Base-by-base conservation (phyloP, 2,113 vertebrate species). In the Megalops atlanticus region DNA sequence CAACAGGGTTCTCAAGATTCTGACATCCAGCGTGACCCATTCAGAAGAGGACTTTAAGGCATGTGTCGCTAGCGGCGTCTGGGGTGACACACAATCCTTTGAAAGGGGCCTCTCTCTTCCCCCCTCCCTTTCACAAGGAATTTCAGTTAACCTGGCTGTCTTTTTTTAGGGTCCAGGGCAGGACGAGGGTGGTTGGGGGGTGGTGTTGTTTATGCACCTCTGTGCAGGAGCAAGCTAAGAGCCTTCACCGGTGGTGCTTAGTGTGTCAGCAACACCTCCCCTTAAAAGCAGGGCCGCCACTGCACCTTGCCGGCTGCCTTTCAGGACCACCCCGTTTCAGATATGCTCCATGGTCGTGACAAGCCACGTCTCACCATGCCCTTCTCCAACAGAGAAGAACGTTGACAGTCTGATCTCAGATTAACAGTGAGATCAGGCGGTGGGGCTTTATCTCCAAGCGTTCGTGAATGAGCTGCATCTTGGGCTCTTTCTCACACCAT, bases 321-420 rank as follows among this genome's bases (percentile, higher is more conserved):
- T 2, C 12, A n/a, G 8, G 3, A 8, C 6, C 40, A 24, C 71
- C 38, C 0, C 35, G 15, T 4, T 27, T 12, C 45, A 2, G 31
- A 10, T 16, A n/a, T n/a, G 72, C 36, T 18, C 39, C 14, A 40
- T 38, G 24, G 14, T 74, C 39, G n/a, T n/a, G n/a, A n/a, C n/a
- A n/a, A n/a, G n/a, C n/a, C n/a, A n/a, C n/a, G n/a, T n/a, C n/a
- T n/a, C n/a, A n/a, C n/a, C n/a, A n/a, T n/a, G n/a, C n/a, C n/a
- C n/a, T n/a, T n/a, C n/a, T n/a, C n/a, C n/a, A n/a, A n/a, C n/a
- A n/a, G n/a, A n/a, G n/a, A n/a, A n/a, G n/a, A n/a, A n/a, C n/a
- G 91, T 90, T 93, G 91, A 90, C 91, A 92, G 90, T 90, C 83
- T 33, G 77, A 80, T 77, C 81, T 12, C 49, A 88, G 87, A 74